A percentile compares a stretch with the other conserved stretches of the same genome.
These are phyloP conservation scores for Baccha elongata DNA, from an alignment of 2,888 invertebrate genomes.

Conservation along the genomic window DNA sequence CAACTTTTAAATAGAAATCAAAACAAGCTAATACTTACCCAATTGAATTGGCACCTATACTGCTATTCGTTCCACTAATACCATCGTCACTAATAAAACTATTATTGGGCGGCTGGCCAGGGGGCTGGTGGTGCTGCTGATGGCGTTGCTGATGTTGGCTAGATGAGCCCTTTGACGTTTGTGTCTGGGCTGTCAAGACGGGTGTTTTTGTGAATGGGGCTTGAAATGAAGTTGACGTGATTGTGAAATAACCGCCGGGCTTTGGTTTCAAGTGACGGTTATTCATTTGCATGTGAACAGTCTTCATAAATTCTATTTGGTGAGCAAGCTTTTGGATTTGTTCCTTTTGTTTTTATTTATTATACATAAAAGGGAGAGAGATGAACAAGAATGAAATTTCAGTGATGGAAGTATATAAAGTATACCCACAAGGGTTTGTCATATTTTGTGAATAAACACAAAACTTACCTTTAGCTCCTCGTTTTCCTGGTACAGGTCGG, in stretches of 20 bases:
- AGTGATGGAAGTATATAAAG: neutral
- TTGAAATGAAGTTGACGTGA: conserved; percentile 84
- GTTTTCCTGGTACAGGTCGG: conserved; percentile 94
- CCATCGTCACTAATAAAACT: conserved; percentile 76
- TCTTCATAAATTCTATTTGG: conserved; percentile 96
- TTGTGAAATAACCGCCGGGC: conserved; percentile 91
- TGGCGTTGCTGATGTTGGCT: conserved; percentile 45
- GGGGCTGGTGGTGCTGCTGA: conserved; percentile 43
- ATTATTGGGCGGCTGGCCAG: conserved; percentile 73
- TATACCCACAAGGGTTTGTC: neutral
- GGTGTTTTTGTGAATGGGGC: conserved; percentile 81
- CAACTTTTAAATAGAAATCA: conserved; percentile 10
- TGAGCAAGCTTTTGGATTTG: conserved; percentile 95
- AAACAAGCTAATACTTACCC: conserved; percentile 76
- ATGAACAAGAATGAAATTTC: neutral
- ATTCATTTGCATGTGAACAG: conserved; percentile 96
- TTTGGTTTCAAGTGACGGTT: conserved; percentile 94
- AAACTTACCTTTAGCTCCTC: conserved; percentile 91
- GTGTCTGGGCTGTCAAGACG: conserved; percentile 81
- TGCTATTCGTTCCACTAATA: conserved; percentile 77
- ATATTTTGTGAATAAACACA: neutral
- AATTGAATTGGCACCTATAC: conserved; percentile 76
- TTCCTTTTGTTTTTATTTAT: conserved; percentile 84
- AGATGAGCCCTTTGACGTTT: conserved; percentile 78
- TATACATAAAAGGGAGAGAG: neutral